Base-by-base conservation (phyloP, 2,113 vertebrate species). In the Boulengeromyrus knoepffleri region DNA sequence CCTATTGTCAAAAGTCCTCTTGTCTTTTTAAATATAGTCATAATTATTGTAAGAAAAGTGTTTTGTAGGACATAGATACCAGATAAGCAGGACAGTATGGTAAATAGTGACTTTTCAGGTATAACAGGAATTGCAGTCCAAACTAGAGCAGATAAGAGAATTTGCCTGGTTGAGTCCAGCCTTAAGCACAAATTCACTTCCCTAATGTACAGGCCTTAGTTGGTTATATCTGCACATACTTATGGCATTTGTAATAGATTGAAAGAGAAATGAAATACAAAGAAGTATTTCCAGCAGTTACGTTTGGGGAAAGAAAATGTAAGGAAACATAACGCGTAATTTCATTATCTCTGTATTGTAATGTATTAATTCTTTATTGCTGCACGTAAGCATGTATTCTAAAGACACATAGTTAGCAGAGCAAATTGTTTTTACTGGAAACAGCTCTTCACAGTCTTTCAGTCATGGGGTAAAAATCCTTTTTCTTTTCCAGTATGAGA, bases 61-160 rank as follows among this genome's bases (percentile, higher is more conserved):
- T 90, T 86, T 49, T 90, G 83, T 87, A 50, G 15, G 58, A 62
- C 27, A 24, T 49, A 17, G 2, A 74, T 58, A 86, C 56, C 42
- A 58, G 53, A 74, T 12, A 31, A 24, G 19, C 56, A 49, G 42
- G 46, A 49, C n/a, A 90, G 17, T 21, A 6, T 9, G 83, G 56
- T 53, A 50, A 39, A 89, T 58, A 86, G 47, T 56, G 66, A 87
- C 86, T 83, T 88, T 88, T 88, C 90, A 88, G 90, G 90, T 88
- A 15, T 58, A 88, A 86, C 85, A 90, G 86, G 90, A 90, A 46
- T 21, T 80, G 49, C 49, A 45, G 88, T 89, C 15, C 52, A 39
- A 80, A 77, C 31, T 3, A 46, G 4, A 80, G 42, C 53, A 66
- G 85, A 88, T 77, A 88, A 90, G 36, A 36, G 17, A 19, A 74